Evolutionary conservation across 1,140 invertebrate genomes (phyloP).

Genomic region (Capitella teleta): DNA sequence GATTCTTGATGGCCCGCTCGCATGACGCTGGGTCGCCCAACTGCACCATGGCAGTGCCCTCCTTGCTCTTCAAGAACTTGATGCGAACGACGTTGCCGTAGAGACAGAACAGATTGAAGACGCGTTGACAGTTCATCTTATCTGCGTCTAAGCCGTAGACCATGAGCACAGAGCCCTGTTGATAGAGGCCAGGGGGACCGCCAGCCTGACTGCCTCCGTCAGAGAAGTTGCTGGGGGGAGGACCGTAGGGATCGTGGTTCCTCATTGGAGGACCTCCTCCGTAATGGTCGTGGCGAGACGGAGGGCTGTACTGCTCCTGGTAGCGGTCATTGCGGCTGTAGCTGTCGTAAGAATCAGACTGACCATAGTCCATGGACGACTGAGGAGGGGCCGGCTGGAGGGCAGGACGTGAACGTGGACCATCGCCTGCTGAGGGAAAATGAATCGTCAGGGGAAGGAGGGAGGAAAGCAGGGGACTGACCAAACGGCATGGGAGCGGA

Average conservation of each 20-base stretch:
- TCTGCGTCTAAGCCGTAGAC: conserved; percentile 89
- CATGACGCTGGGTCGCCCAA: conserved; percentile 93
- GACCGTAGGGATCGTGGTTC: background rate
- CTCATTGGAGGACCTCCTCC: background rate
- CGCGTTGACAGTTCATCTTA: conserved; percentile 85
- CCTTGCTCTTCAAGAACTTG: conserved; percentile 97
- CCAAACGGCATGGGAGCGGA: conserved; percentile 16
- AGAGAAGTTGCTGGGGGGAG: background rate
- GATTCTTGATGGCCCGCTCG: conserved; percentile 82
- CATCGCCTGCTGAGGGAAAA: too few species aligned
- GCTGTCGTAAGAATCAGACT: conserved; percentile 13
- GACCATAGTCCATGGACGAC: conserved; percentile 3
- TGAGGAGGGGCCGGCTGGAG: conserved; percentile 17
- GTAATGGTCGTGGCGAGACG: background rate
- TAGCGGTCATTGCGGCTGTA: conserved; percentile 5
- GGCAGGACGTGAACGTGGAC: too few species aligned
- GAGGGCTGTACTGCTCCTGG: background rate
- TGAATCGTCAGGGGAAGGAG: too few species aligned
- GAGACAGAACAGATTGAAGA: conserved; percentile 98
- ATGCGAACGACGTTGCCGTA: conserved; percentile 97
- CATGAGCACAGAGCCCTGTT: conserved; percentile 88
- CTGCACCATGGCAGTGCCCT: conserved; percentile 98
- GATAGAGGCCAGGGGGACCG: conserved; percentile 37
- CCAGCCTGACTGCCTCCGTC: background rate
- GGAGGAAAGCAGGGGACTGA: too few species aligned